Conservation (phyloP, 2,888 invertebrate genomes). For the Noctuana brunneofusca region DNA sequence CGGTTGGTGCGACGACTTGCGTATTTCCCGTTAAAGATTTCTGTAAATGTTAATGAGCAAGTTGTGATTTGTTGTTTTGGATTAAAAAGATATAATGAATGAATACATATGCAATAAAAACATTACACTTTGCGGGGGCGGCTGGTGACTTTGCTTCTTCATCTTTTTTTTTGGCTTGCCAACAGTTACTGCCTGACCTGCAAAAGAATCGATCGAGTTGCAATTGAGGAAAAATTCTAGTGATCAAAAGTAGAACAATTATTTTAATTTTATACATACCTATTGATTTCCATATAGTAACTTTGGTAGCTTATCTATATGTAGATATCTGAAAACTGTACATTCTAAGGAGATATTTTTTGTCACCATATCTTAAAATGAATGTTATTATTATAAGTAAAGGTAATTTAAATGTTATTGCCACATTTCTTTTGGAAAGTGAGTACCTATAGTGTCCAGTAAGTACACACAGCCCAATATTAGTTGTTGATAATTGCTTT, state of each 20-base stretch:
- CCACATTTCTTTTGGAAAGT: not conserved
- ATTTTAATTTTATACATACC: conserved; percentile 23
- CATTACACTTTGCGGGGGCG: conserved; percentile 71
- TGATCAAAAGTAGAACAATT: not conserved
- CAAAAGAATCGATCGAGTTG: conserved; percentile 41
- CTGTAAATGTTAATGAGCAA: conserved; percentile 43
- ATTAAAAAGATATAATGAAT: conserved; percentile 15
- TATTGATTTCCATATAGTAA: conserved; percentile 2
- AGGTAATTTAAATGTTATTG: not conserved
- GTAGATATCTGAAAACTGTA: conserved; percentile 12
- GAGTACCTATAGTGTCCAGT: not conserved
- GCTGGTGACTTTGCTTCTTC: conserved; percentile 67
- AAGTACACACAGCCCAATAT: not conserved
- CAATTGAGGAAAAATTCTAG: conserved; percentile 1
- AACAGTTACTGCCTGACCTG: conserved; percentile 67
- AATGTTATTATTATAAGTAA: not conserved
- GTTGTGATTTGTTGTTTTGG: not conserved
- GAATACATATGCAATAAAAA: conserved; percentile 34
- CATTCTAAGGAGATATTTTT: not conserved
- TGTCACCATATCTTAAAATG: not conserved
- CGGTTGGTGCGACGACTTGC: conserved; percentile 48
- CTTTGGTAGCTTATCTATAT: conserved; percentile 1
- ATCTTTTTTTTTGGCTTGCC: conserved; percentile 75
- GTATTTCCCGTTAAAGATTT: conserved; percentile 48
- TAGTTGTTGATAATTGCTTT: not conserved